Percentiles rank a stretch among this genome's conserved stretches.
These are phyloP conservation scores for Ariolimax columbianus DNA, from an alignment of 2,888 invertebrate species.

Conservation along the genomic window DNA sequence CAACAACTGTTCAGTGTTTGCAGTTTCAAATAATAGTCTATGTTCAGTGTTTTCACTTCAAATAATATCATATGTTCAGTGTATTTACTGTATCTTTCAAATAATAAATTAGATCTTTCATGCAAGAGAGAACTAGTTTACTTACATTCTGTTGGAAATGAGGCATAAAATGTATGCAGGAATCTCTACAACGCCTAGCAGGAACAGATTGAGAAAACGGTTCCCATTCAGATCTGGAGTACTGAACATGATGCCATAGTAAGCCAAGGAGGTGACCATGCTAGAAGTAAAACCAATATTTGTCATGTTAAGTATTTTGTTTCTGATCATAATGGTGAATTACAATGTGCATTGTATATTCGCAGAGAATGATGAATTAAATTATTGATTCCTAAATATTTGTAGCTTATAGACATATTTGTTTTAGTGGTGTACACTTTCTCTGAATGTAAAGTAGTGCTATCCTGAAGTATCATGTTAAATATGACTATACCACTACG, in stretches of 20 bases:
- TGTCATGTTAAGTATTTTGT: background rate
- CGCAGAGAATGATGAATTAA: too few relatives aligned
- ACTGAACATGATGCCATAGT: slow-evolving; percentile 67
- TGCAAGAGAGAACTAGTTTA: background rate
- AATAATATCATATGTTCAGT: too few relatives aligned
- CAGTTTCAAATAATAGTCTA: too few relatives aligned
- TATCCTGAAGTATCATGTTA: too few relatives aligned
- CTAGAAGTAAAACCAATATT: slow-evolving; percentile 53
- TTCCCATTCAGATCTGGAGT: slow-evolving; percentile 67
- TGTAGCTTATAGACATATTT: background rate
- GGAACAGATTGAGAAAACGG: slow-evolving; percentile 67
- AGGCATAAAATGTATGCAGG: slow-evolving; percentile 67
- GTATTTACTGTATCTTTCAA: background rate
- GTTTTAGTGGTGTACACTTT: background rate
- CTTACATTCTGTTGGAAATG: slow-evolving; percentile 63
- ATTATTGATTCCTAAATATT: too few relatives aligned
- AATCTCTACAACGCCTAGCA: slow-evolving; percentile 70
- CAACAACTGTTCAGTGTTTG: too few relatives aligned
- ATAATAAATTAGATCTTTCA: background rate
- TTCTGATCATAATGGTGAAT: background rate
- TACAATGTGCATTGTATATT: background rate
- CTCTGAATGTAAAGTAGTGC: background rate
- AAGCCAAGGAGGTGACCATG: slow-evolving; percentile 68
- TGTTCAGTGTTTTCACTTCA: too few relatives aligned
- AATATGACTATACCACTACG: too few relatives aligned